Percentiles rank a stretch among this genome's conserved stretches.
Conservation (phyloP, 2,797 vertebrate species). For the Tapera naevia region DNA sequence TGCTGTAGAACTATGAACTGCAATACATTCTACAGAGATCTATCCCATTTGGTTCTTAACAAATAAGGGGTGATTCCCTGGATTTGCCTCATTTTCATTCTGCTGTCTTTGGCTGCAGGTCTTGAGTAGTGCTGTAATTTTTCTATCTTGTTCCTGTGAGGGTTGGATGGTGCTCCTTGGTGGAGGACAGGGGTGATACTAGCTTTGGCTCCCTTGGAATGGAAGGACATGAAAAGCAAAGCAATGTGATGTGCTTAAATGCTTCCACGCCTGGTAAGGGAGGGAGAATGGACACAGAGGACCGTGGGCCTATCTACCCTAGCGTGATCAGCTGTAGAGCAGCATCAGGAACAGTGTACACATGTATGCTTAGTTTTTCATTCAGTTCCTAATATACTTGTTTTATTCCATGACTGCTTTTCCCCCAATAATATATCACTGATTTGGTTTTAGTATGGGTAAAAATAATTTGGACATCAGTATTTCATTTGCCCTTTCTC, state of each 20-base stretch:
- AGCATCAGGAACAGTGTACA: neutral
- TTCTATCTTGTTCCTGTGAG: neutral
- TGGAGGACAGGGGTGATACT: fast-evolving
- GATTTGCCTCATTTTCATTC: neutral
- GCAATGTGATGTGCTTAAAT: fast-evolving
- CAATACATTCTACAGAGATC: fast-evolving
- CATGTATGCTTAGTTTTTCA: neutral
- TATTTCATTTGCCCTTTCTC: neutral
- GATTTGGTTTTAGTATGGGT: neutral
- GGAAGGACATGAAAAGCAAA: neutral
- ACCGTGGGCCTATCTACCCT: no score
- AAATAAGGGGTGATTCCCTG: neutral
- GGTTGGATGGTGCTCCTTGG: fast-evolving
- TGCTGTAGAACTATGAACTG: neutral
- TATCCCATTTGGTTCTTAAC: neutral
- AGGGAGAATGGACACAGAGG: neutral
- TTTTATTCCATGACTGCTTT: neutral
- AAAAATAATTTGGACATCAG: neutral
- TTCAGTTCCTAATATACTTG: neutral
- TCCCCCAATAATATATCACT: neutral
- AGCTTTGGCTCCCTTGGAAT: fast-evolving
- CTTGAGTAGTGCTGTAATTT: neutral
- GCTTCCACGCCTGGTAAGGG: neutral
- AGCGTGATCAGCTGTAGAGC: fast-evolving
- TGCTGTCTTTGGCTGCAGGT: neutral